Conservation (phyloP, 1,140 invertebrate species). For the Pogonomyrmex californicus region DNA sequence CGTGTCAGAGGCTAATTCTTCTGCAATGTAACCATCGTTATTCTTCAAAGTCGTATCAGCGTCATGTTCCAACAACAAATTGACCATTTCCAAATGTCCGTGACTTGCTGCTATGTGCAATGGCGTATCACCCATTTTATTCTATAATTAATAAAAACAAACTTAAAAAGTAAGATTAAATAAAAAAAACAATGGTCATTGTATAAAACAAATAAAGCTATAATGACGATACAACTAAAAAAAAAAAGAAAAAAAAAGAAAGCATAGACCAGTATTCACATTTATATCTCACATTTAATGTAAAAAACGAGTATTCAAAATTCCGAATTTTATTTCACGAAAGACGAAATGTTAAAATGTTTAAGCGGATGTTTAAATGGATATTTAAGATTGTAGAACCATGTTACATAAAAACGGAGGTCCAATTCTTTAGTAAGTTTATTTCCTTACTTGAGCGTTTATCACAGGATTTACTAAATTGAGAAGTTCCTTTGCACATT, state of each 20-base stretch:
- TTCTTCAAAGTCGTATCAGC: conserved; percentile 88
- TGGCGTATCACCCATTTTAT: conserved; percentile 90
- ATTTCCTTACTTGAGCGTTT: conserved; percentile 84
- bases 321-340: background rate
- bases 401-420: background rate
- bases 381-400: background rate
- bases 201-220: background rate
- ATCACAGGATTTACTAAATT: conserved; percentile 84
- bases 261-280: background rate
- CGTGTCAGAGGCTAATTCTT: conserved; percentile 87
- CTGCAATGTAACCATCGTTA: conserved; percentile 87
- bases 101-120: conserved; percentile 88
- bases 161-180: conserved; percentile 21
- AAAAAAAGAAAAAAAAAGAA: background rate
- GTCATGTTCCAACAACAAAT: conserved; percentile 88
- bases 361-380: background rate
- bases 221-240: background rate
- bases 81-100: conserved; percentile 89
- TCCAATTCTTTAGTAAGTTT: background rate
- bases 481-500: conserved; percentile 87
- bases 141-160: conserved; percentile 78
- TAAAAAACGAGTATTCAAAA: background rate
- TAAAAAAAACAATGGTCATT: background rate
- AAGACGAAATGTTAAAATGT: background rate
- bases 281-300: background rate